These are phyloP conservation scores for Lucilia sericata DNA, from an alignment of 1,140 invertebrate species.

Conservation along the genomic window DNA sequence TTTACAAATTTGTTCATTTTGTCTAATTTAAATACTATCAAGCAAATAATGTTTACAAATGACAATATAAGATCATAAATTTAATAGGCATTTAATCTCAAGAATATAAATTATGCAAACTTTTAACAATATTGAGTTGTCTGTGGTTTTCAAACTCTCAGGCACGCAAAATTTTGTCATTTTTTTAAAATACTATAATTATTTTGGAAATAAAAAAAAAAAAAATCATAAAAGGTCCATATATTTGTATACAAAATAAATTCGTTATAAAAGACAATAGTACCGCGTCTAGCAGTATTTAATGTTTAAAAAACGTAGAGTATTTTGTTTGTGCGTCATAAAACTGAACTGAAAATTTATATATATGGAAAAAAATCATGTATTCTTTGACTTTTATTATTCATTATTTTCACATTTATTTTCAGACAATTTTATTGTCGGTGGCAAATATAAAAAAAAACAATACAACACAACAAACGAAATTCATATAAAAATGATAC, in stretches of 20 bases:
- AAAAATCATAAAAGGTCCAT: background rate
- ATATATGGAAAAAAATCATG: conserved; percentile 38
- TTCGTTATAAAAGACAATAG: background rate
- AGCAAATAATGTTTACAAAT: no score
- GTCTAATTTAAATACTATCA: no score
- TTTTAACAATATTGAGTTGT: no score
- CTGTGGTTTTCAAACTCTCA: no score
- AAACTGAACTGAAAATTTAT: background rate
- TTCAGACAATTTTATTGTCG: conserved; percentile 44
- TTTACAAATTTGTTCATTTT: no score
- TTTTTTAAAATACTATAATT: no score
- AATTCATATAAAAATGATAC: conserved; percentile 18
- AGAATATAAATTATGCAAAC: no score
- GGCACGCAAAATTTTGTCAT: no score
- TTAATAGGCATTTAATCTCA: no score
- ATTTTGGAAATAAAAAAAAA: background rate
- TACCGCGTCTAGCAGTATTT: background rate
- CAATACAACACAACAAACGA: no score
- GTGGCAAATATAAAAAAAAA: background rate
- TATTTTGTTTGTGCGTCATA: conserved; percentile 38
- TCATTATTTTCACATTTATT: conserved; percentile 48
- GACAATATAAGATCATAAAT: no score
- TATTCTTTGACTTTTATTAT: conserved; percentile 47
- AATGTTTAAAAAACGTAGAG: background rate
- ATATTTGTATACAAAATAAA: background rate